phyloP scores from a whole-genome alignment of 37 sponge, comb jelly and placozoan genomes.

The Spongilla lacustris region DNA sequence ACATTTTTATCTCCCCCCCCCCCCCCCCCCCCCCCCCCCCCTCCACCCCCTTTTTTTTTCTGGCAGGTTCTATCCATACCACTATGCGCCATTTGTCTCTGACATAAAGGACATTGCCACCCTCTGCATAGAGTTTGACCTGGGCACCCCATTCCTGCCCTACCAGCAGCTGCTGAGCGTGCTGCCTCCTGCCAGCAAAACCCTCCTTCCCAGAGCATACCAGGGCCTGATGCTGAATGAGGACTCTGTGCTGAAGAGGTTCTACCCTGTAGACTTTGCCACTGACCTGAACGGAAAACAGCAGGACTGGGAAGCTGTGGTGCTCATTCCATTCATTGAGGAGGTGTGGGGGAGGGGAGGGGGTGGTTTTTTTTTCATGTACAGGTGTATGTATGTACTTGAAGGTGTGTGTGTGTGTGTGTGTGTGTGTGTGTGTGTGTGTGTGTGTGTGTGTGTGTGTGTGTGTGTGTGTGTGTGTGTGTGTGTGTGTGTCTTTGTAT shows the following conservation, averaged over 20 bases:
- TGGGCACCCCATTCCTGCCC: slow-evolving; percentile 85
- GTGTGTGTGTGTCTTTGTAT: too few relatives aligned
- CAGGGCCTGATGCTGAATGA: slow-evolving; percentile 90
- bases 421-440: too few relatives aligned
- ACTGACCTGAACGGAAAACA: slow-evolving; percentile 98
- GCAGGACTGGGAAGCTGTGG: slow-evolving; percentile 97
- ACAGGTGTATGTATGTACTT: too few relatives aligned
- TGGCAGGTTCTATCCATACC: slow-evolving; percentile 92
- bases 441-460: too few relatives aligned
- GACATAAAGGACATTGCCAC: slow-evolving; percentile 70
- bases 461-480: too few relatives aligned
- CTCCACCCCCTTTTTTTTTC: background rate
- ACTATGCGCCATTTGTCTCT: slow-evolving; percentile 97
- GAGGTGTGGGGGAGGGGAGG: too few relatives aligned
- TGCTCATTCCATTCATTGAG: slow-evolving; percentile 97
- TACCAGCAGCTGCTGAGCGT: slow-evolving; percentile 97
- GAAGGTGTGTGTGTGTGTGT: too few relatives aligned
- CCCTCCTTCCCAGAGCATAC: slow-evolving; percentile 77
- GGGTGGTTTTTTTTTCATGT: too few relatives aligned
- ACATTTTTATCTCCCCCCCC: background rate
- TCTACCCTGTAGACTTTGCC: slow-evolving; percentile 89
- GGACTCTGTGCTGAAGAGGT: slow-evolving; percentile 84
- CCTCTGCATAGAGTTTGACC: slow-evolving; percentile 80
- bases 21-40: background rate
- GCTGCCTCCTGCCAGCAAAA: slow-evolving; percentile 88